Conservation (phyloP, 2,113 vertebrate species). For the Cynopterus brachyotis region DNA sequence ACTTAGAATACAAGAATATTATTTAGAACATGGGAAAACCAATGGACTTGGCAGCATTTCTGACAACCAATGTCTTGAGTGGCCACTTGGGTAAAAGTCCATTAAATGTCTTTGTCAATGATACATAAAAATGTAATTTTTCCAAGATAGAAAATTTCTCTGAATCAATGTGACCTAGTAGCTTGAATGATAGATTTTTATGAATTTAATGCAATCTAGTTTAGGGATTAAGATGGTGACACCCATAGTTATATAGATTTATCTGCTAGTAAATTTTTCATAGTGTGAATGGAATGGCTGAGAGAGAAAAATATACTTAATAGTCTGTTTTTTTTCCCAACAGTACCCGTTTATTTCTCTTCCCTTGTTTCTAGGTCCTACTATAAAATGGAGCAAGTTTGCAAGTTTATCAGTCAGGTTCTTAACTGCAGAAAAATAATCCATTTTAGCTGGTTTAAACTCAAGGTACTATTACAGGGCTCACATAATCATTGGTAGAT, state of each 20-base stretch:
- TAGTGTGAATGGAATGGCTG: not conserved
- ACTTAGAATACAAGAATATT: not conserved
- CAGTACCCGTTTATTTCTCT: not conserved
- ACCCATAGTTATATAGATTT: not conserved
- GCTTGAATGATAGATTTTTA: slow-evolving; percentile 22
- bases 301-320: not conserved
- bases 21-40: not conserved
- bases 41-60: not conserved
- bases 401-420: not conserved
- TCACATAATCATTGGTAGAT: not conserved
- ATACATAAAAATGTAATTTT: not conserved
- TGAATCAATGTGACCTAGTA: not conserved
- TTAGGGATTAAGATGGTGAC: not conserved
- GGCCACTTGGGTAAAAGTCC: not conserved
- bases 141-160: not conserved
- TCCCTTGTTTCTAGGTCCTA: not conserved
- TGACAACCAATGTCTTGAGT: not conserved
- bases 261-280: not conserved
- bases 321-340: not conserved
- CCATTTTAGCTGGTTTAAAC: not conserved
- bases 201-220: not conserved
- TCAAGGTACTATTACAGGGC: not conserved
- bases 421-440: not conserved
- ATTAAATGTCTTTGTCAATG: slow-evolving; percentile 15
- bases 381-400: not conserved